Conservation (phyloP, 2,888 invertebrate species). For the Amphipoea lucens region DNA sequence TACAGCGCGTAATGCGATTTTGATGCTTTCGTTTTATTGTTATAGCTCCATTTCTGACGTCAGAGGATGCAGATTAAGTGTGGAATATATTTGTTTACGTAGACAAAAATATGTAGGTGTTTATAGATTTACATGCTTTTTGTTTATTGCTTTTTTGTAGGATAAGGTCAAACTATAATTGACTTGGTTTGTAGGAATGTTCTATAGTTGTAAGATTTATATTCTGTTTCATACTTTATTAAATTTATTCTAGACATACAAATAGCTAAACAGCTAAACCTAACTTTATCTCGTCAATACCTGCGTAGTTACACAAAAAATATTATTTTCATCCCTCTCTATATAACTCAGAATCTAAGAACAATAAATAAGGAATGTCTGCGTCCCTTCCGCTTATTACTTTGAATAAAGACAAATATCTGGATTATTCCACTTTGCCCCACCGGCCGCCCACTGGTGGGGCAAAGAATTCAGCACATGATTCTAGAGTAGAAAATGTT, state of each 20-base stretch:
- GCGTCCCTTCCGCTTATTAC: background rate
- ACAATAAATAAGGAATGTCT: background rate
- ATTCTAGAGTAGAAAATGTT: no score
- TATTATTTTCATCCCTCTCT: background rate
- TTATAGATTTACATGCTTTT: conserved; percentile 9
- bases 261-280: background rate
- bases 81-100: conserved; percentile 24
- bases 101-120: conserved; percentile 6
- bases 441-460: no score
- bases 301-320: background rate
- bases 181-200: background rate
- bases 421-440: no score
- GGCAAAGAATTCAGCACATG: no score
- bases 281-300: background rate
- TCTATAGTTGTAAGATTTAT: background rate
- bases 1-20: conserved; percentile 31
- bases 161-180: background rate
- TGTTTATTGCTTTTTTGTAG: conserved; percentile 1
- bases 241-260: background rate
- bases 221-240: background rate
- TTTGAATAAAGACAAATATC: background rate
- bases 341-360: background rate
- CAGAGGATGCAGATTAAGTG: conserved; percentile 26
- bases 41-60: conserved; percentile 20
- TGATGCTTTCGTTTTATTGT: conserved; percentile 44